A percentile compares a stretch with the other conserved stretches of the same genome.
These are phyloP conservation scores for Galago senegalensis DNA, from an alignment of 2,797 vertebrate species.

Conservation along the genomic window DNA sequence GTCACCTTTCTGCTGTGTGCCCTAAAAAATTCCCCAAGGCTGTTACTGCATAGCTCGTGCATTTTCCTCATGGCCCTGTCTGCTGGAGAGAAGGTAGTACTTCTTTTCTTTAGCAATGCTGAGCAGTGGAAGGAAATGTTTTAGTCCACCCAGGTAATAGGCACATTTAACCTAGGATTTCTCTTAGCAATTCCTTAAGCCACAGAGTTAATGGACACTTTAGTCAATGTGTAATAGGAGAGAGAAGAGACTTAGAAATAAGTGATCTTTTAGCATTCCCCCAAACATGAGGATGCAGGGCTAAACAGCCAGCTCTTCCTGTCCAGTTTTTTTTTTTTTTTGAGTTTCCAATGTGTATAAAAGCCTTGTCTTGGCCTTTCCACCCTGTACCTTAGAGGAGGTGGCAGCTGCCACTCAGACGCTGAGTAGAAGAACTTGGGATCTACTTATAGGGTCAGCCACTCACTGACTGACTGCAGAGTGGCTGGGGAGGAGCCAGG, in stretches of 20 bases:
- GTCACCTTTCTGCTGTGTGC: neutral
- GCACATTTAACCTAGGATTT: conserved; percentile 39
- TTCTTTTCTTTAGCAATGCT: neutral
- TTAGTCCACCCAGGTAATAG: neutral
- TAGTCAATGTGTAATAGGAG: conserved; percentile 8
- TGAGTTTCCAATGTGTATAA: neutral
- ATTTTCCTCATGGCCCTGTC: neutral
- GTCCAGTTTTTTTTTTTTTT: neutral
- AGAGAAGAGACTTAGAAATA: conserved; percentile 5
- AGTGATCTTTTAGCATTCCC: neutral
- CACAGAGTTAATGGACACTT: conserved; percentile 27
- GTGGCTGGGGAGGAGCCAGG: neutral
- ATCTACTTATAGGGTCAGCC: neutral
- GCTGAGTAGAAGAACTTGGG: neutral
- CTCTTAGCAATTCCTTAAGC: conserved; percentile 11
- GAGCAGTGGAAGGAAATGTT: neutral
- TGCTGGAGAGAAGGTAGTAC: neutral
- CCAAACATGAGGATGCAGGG: neutral
- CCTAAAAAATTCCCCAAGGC: neutral
- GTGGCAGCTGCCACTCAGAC: neutral
- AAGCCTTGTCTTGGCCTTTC: neutral
- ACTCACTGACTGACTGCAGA: neutral
- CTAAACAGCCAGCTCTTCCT: neutral
- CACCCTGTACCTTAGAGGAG: neutral
- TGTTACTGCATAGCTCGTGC: neutral